Base-by-base conservation (phyloP, 2,888 invertebrate genomes). In the Pheosia gnoma region DNA sequence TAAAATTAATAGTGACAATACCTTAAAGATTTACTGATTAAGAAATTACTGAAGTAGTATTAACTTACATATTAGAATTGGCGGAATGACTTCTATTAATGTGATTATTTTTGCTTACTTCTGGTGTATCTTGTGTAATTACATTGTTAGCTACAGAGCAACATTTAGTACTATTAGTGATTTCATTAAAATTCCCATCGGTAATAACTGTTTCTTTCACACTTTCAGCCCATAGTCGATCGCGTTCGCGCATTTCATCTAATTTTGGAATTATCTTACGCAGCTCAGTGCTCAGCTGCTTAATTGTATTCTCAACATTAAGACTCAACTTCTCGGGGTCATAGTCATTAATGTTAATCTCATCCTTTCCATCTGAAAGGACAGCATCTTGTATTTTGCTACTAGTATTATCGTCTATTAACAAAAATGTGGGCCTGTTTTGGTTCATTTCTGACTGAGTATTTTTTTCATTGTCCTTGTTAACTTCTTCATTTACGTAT, bases 281-380 rank as follows among this genome's bases (percentile, higher is more conserved):
- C 67, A 93, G 72, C 73, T 93, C 93, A 11, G 90, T 90, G 72
- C 92, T 93, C 67, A 93, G 76, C 69, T 92, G 92, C 74, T 91
- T 91, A 62, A 93, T 93, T 37, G 93, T 93, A 68, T 87, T 91
- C 75, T 93, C 92, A 54, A 93, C 91, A 72, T 87, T 90, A 72
- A 88, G 84, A 69, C 85, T 89, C 62, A 91, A 74, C 60, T 86
- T 87, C 71, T 91, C 90, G 2, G 90, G 84, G 56, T 93, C 89
- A 61, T 90, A 91, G 63, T 91, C 90, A 67, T 84, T 85, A 65
- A 92, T 78, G 74, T 85, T 89, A 61, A 95, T 91, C 81, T 93
- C 93, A 70, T 95, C 95, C 73, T 94, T 94, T 37, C 94, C 94
- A 68, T 94, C 94, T 5, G 95, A 95, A 58, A 95, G 82, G 77